Evolutionary conservation across 37 sponge, comb jelly and placozoan species (phyloP).

Genomic region (Aphrocallistes beatrix): DNA sequence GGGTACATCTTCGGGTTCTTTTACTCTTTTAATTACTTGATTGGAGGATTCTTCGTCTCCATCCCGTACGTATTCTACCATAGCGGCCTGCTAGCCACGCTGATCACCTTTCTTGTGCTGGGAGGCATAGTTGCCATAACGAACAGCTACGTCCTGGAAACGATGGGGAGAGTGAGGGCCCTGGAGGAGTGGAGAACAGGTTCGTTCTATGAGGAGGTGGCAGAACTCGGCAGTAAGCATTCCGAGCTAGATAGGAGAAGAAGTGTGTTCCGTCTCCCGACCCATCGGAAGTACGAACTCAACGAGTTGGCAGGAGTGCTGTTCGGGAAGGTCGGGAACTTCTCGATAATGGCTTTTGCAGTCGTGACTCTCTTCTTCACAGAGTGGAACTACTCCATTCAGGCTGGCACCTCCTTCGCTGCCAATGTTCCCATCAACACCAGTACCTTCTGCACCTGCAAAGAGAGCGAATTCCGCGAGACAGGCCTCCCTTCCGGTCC

Average conservation of each 20-base stretch:
- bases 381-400: conserved; percentile 8
- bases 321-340: neutral
- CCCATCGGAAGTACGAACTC: neutral
- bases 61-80: neutral
- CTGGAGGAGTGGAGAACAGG: neutral
- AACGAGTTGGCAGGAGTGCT: conserved; percentile 4
- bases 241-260: no score
- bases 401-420: neutral
- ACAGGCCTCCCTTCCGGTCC: neutral
- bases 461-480: neutral
- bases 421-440: neutral
- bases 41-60: conserved; percentile 4
- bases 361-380: neutral
- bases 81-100: neutral
- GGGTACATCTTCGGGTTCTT: conserved; percentile 5
- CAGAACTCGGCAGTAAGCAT: neutral
- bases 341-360: neutral
- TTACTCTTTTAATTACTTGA: neutral
- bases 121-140: neutral
- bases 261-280: neutral
- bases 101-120: neutral
- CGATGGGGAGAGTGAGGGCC: neutral
- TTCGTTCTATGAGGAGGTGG: neutral
- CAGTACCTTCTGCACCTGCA: neutral
- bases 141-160: neutral